phyloP scores from a whole-genome alignment of 2,113 vertebrate species.

The Eolophus roseicapilla region DNA sequence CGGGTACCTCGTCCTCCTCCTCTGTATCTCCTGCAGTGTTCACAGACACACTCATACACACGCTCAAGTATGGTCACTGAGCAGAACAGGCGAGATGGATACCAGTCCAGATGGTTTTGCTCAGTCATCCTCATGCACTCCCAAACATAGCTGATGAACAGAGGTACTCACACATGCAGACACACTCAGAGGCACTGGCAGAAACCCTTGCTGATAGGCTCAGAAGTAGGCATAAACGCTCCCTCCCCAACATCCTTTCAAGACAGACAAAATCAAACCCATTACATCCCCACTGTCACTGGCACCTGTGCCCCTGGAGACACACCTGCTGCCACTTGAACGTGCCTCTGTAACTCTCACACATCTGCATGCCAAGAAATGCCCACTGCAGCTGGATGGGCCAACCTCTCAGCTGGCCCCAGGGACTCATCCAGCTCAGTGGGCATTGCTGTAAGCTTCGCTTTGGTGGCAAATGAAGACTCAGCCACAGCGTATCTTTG shows the following conservation, averaged over 20 bases:
- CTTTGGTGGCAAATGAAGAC: background rate
- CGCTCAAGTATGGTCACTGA: background rate
- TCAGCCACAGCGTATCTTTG: background rate
- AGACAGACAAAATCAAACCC: background rate
- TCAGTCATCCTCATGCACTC: background rate
- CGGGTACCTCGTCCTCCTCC: background rate
- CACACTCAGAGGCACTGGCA: background rate
- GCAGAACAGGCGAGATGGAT: background rate
- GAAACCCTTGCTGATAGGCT: background rate
- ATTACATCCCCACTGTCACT: background rate
- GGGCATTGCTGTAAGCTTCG: fast-evolving
- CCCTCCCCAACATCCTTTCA: background rate
- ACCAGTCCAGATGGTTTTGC: background rate
- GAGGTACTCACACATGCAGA: background rate
- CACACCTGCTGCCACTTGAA: background rate
- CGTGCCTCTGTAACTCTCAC: background rate
- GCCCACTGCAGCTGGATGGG: background rate
- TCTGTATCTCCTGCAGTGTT: background rate
- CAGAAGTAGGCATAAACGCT: background rate
- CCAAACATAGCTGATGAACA: background rate
- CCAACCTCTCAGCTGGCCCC: background rate
- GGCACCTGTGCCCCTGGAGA: background rate
- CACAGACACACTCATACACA: background rate
- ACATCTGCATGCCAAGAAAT: fast-evolving
- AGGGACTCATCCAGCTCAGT: background rate